Percentiles rank a stretch among this genome's conserved stretches.
phyloP scores from a whole-genome alignment of 2,797 vertebrate species.

The Erethizon dorsatum region DNA sequence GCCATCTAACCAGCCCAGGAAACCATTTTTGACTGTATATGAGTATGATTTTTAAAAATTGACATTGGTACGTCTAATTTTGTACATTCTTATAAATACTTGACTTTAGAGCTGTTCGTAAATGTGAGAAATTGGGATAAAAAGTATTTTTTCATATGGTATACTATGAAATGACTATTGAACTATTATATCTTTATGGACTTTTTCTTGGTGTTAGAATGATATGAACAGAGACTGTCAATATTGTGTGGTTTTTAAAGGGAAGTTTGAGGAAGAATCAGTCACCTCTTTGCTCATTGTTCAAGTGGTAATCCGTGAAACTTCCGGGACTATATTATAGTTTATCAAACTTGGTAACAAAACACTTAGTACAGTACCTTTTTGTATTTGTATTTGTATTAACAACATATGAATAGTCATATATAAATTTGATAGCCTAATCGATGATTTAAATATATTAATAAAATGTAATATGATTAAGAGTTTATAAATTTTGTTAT shows the following conservation, averaged over 20 bases:
- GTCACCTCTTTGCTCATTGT: background rate
- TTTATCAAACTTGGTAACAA: background rate
- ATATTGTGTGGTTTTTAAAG: background rate
- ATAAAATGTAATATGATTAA: background rate
- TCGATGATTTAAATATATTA: conserved; percentile 5
- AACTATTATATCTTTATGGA: background rate
- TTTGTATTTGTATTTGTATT: background rate
- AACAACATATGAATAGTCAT: background rate
- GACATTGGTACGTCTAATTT: background rate
- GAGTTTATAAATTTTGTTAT: background rate
- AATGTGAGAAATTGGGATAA: background rate
- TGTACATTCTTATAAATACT: background rate
- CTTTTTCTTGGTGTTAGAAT: background rate
- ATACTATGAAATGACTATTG: background rate
- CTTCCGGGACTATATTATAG: background rate
- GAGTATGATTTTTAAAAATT: background rate
- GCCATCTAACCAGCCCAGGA: too few species aligned
- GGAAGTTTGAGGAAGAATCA: background rate
- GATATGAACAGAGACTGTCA: background rate
- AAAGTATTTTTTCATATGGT: background rate
- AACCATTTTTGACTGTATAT: background rate
- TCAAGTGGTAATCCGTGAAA: background rate
- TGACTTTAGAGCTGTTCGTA: background rate
- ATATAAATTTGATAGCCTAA: background rate
- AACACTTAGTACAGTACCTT: background rate